Evolutionary conservation across 1,140 invertebrate genomes (phyloP), one percentile per base, ranked within the genome.

Genomic region (Zaprionus taronus): DNA sequence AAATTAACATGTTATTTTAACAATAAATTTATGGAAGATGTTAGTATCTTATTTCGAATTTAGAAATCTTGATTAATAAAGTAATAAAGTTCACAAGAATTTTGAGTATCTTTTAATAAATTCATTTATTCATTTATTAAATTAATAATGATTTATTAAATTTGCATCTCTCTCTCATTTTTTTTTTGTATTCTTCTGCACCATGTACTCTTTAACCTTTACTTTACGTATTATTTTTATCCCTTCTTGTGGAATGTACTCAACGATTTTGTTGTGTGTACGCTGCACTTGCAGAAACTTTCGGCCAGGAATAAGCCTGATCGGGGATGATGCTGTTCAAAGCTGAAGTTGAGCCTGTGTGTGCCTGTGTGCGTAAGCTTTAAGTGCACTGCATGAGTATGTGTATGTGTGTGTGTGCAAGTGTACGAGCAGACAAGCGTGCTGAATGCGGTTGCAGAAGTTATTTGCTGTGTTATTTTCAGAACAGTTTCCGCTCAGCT

Each of bases 391-490:
- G 9, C 61, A 5, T 57, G 5, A 22, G 22, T 47, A 44, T 58
- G 17, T 66, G 57, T n/a, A n/a, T 73, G 31, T 72, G 44, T 68
- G 53, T 51, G 34, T 20, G 31, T n/a, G 64, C 34, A 34, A 31
- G 31, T 11, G 41, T 6, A 28, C 11, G 55, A 31, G 41, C 62
- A 55, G 62, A 55, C 49, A 66, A 58, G 66, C 72, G 74, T 89
- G 72, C 85, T 84, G 72, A 90, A 82, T 90, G 85, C 85, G 85
- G 85, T 90, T 81, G 85, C 81, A 81, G 80, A 90, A 90, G 85
- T 90, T 90, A 90, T 90, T 90, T 90, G 85, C 85, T 90, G 85
- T 90, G 85, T 90, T 90, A 90, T 90, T 90, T 90, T 90, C 85
- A 90, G 81, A 82, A 90, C 85, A 85, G 89, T 71, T 90, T 90